phyloP scores from a whole-genome alignment of 1,140 invertebrate species.

The Aleiodes sp. region DNA sequence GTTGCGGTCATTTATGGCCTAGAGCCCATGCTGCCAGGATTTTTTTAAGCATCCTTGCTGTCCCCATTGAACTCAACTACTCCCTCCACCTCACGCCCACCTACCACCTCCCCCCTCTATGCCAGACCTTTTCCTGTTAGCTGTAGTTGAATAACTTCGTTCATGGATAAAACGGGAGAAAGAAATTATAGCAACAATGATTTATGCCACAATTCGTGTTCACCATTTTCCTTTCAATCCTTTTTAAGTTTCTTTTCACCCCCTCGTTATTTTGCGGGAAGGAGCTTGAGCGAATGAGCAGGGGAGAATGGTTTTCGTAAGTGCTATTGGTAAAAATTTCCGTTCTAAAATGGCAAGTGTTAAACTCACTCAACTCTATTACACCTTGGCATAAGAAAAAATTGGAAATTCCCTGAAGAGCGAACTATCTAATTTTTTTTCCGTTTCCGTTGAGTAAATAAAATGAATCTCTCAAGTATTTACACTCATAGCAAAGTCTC shows the following conservation, averaged over 20 bases:
- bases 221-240: neutral
- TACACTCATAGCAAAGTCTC: no score
- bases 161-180: neutral
- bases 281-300: no score
- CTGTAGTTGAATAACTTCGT: neutral
- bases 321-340: no score
- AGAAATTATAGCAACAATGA: neutral
- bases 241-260: neutral
- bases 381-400: no score
- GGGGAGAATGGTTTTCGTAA: no score
- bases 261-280: no score
- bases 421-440: no score
- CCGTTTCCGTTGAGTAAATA: no score
- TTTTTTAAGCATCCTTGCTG: slow-evolving; percentile 1
- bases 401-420: no score
- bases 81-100: neutral
- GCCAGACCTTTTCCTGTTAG: neutral
- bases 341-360: no score
- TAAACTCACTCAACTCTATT: no score
- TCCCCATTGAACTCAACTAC: neutral
- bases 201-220: neutral
- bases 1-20: slow-evolving; percentile 34
- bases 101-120: neutral
- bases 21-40: neutral
- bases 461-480: no score